Evolutionary conservation across 2,797 vertebrate species (phyloP), one percentile per base, ranked within the genome.

Genomic region (Anableps anableps): DNA sequence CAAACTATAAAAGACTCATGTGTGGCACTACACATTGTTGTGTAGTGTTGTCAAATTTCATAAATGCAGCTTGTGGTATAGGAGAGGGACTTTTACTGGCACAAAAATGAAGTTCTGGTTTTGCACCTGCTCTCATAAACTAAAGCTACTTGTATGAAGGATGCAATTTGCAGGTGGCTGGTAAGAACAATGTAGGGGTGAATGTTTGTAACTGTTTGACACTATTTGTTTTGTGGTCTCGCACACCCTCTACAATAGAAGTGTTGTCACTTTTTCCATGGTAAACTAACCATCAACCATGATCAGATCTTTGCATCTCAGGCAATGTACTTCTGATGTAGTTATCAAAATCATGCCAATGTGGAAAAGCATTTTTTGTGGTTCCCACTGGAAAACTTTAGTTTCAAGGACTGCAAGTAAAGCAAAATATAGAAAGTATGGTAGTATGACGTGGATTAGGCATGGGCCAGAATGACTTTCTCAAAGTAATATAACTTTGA

Each of bases 1-100:
- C n/a, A 79, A 26, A 83, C 38, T 74, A 7, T 29, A 17, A 43
- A 70, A 45, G 38, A 70, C 13, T 50, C 47, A 48, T 50, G 48
- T 50, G 48, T 41, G 17, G 11, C 9, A 0, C 26, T 41, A 13
- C 23, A 38, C 9, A 1, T 66, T 21, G 8, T 38, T 64, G 36
- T 38, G 21, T 1, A 8, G 19, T 66, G 62, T 62, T 62, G 60
- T 66, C 34, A 38, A 21, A 41, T 68, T 62, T 62, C 14, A 34
- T 10, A 62, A 62, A 62, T 62, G 16, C 58, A 60, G 58, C 58
- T 60, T 66, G 64, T 66, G 34, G 34, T 23, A 16, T 43, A 70
- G 13, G 23, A 41, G 23, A n/a, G 23, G 38, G 11, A 43, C 11
- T n/a, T n/a, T 4, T n/a, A n/a, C 11, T n/a, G 6, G 38, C 23